A percentile compares a stretch with the other conserved stretches of the same genome.
Evolutionary conservation across 30 jellyfish, hydroid and myxozoan species (phyloP).

Genomic region (Aurelia coerulea): DNA sequence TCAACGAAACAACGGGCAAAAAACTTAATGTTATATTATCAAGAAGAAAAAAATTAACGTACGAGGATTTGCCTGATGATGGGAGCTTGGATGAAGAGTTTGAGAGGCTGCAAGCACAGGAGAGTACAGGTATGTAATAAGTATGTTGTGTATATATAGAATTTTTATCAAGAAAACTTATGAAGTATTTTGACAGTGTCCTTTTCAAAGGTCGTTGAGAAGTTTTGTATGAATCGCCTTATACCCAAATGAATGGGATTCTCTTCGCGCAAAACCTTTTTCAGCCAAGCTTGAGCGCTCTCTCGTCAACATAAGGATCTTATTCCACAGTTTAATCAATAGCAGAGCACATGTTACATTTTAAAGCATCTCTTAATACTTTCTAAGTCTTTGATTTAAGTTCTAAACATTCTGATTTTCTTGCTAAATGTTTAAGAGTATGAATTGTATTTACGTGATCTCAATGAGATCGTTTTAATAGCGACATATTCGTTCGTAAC

Average conservation of each 20-base stretch:
- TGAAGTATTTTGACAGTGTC: constrained; percentile 7
- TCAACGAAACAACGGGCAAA: not conserved
- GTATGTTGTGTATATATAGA: not conserved
- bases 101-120: constrained; percentile 22
- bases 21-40: not conserved
- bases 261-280: constrained; percentile 19
- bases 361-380: too few relatives aligned
- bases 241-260: constrained; percentile 25
- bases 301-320: constrained; percentile 1
- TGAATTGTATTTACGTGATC: too few relatives aligned
- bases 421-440: too few relatives aligned
- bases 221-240: constrained; percentile 18
- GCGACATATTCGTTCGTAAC: too few relatives aligned
- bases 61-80: constrained; percentile 67
- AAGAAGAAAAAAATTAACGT: constrained; percentile 12
- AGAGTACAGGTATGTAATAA: constrained; percentile 9
- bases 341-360: too few relatives aligned
- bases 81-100: constrained; percentile 58
- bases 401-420: too few relatives aligned
- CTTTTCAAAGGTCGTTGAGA: constrained; percentile 4
- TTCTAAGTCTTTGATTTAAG: too few relatives aligned
- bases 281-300: constrained; percentile 15
- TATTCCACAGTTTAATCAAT: not conserved
- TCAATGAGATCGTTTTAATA: too few relatives aligned
- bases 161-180: not conserved